Percentiles rank a stretch among this genome's conserved stretches.
phyloP scores from a whole-genome alignment of 2,797 vertebrate genomes.

The Capromys pilorides region DNA sequence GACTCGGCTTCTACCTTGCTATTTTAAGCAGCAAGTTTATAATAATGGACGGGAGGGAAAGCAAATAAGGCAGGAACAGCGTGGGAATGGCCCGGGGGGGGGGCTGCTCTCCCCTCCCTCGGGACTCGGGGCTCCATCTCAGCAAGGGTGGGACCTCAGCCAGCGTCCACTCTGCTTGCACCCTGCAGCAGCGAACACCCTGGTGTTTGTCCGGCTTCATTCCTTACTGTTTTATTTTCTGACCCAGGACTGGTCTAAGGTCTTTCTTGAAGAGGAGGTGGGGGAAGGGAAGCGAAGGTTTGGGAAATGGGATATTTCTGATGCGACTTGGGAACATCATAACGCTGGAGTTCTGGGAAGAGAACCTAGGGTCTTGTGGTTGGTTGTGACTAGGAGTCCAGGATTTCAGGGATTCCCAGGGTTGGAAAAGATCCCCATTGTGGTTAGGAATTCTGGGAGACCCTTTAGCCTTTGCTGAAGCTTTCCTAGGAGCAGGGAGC shows the following conservation, averaged over 20 bases:
- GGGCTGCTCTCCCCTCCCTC: background rate
- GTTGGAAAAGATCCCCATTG: background rate
- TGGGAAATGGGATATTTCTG: background rate
- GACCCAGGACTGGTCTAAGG: background rate
- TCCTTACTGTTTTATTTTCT: slow-evolving; percentile 41
- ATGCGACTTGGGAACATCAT: background rate
- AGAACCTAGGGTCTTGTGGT: background rate
- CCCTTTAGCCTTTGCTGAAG: background rate
- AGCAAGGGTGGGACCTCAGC: slow-evolving; percentile 2
- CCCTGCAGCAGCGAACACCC: background rate
- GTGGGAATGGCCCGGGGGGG: slow-evolving; percentile 72
- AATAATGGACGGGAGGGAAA: slow-evolving; percentile 82
- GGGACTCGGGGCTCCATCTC: background rate
- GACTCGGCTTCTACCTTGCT: slow-evolving; percentile 81
- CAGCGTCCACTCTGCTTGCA: slow-evolving; percentile 47
- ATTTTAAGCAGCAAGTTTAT: slow-evolving; percentile 86
- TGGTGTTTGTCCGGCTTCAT: background rate
- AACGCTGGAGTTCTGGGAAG: background rate
- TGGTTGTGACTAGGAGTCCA: background rate
- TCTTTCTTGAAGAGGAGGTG: slow-evolving; percentile 30
- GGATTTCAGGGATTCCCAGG: background rate
- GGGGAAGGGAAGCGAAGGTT: background rate
- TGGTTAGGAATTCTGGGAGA: slow-evolving; percentile 1
- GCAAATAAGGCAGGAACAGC: slow-evolving; percentile 47
- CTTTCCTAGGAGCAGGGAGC: background rate